Evolutionary conservation across 2,888 invertebrate species (phyloP).

Genomic region (Holacanthella duospinosa): DNA sequence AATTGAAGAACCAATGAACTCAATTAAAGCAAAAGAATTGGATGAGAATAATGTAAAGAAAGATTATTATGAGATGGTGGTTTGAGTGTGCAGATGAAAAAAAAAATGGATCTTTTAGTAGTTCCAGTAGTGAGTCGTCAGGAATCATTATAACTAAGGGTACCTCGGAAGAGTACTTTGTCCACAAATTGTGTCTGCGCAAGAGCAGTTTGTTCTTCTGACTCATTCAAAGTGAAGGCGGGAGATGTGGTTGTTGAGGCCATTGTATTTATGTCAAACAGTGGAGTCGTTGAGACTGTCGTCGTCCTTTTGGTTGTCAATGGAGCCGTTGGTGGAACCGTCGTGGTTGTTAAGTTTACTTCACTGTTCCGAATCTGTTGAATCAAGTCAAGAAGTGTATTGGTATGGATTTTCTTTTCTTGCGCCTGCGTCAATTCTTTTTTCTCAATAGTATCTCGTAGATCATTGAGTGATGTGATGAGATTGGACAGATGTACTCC

Average conservation of each 20-base stretch:
- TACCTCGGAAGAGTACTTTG: background rate
- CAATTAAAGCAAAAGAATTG: background rate
- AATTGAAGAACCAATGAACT: background rate
- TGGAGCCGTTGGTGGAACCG: background rate
- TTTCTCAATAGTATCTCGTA: background rate
- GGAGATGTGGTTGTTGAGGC: background rate
- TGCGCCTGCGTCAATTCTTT: background rate
- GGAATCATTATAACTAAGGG: no score
- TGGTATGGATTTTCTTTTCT: background rate
- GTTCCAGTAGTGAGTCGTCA: no score
- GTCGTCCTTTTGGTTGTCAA: background rate
- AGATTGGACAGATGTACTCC: background rate
- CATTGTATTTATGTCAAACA: background rate
- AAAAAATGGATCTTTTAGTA: no score
- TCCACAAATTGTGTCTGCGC: background rate
- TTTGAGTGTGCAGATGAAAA: no score
- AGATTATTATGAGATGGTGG: background rate
- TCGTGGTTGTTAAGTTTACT: background rate
- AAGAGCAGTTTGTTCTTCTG: background rate
- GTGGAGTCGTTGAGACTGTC: background rate
- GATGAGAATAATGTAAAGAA: background rate
- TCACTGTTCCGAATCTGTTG: background rate
- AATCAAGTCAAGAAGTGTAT: background rate
- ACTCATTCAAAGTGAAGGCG: background rate
- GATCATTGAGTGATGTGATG: background rate